These are phyloP conservation scores for Nymphalis io DNA, from an alignment of 1,140 invertebrate genomes.

Conservation along the genomic window DNA sequence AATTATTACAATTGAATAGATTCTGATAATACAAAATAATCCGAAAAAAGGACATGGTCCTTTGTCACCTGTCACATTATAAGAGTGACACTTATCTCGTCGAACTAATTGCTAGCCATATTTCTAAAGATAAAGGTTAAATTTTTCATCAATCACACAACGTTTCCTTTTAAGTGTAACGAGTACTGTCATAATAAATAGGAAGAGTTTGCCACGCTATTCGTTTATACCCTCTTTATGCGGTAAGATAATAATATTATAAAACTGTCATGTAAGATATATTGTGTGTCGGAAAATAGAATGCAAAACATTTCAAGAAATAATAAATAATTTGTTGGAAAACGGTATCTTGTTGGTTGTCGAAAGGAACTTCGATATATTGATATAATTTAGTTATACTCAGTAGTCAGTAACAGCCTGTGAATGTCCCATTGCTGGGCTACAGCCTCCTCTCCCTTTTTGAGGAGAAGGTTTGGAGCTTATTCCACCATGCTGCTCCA, in stretches of 20 bases:
- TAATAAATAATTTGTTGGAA: too few relatives aligned
- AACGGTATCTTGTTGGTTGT: too few relatives aligned
- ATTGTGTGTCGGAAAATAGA: too few relatives aligned
- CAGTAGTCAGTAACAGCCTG: too few relatives aligned
- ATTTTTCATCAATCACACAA: constrained; percentile 1
- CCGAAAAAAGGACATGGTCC: background rate
- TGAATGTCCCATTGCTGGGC: too few relatives aligned
- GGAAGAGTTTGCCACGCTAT: background rate
- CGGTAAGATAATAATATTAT: background rate
- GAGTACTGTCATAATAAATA: background rate
- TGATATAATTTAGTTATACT: too few relatives aligned
- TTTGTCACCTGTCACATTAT: background rate
- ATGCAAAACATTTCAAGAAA: too few relatives aligned
- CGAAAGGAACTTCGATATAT: too few relatives aligned
- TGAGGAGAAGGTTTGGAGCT: too few relatives aligned
- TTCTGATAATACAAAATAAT: background rate
- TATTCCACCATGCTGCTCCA: too few relatives aligned
- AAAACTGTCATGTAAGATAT: background rate
- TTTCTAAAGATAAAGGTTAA: background rate
- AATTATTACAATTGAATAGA: too few relatives aligned
- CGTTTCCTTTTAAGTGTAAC: background rate
- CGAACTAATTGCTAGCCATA: background rate
- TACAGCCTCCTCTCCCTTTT: too few relatives aligned
- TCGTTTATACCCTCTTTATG: background rate
- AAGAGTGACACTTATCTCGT: background rate